These are phyloP conservation scores for Hyalella azteca DNA, from an alignment of 2,888 invertebrate species.

Conservation along the genomic window DNA sequence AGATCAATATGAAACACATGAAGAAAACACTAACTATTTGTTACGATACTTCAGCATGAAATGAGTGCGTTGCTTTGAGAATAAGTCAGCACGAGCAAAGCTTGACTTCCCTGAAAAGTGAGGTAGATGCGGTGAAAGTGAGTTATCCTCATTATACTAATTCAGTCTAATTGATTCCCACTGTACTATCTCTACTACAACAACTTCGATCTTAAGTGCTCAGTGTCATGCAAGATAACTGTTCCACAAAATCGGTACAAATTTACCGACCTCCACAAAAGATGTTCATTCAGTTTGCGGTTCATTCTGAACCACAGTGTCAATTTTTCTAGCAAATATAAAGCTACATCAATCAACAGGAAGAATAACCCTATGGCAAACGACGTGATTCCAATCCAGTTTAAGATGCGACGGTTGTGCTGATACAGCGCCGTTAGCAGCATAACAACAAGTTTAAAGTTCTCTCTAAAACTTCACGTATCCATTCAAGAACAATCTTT, in stretches of 20 bases:
- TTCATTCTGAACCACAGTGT: neutral
- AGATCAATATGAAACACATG: neutral
- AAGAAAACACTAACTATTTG: neutral
- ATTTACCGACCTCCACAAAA: too few species aligned
- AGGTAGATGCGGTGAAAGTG: constrained; percentile 38
- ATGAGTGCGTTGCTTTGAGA: constrained; percentile 28
- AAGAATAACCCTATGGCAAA: neutral
- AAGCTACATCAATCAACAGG: neutral
- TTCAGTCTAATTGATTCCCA: too few species aligned
- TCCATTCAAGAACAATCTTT: neutral
- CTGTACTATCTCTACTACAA: neutral
- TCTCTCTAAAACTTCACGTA: neutral
- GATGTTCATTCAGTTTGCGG: neutral
- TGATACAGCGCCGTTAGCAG: too few species aligned
- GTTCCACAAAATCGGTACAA: neutral
- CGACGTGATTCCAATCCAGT: neutral
- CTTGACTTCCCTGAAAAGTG: constrained; percentile 35
- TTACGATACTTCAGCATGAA: constrained; percentile 18
- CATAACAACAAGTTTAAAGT: too few species aligned
- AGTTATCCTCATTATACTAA: neutral
- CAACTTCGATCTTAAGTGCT: neutral
- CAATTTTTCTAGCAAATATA: neutral
- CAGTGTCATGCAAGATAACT: neutral
- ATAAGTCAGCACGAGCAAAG: constrained; percentile 17
- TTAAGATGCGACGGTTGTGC: neutral